Conservation (phyloP, 2,113 vertebrate genomes). For the Neopipo cinnamomea region DNA sequence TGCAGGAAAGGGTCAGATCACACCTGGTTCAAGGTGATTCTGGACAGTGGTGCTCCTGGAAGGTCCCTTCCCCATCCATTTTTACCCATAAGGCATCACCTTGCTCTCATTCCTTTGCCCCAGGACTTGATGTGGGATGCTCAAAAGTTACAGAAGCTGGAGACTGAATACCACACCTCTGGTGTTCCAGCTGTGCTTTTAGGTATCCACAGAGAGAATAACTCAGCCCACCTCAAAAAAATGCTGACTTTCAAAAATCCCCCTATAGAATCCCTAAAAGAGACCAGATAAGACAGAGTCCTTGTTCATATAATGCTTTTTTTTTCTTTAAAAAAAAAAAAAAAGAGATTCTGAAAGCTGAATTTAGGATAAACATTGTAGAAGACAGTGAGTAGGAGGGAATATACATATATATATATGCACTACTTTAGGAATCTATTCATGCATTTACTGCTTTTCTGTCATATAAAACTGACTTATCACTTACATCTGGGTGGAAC, state of each 20-base stretch:
- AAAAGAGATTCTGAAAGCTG: neutral
- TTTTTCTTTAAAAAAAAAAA: too few relatives aligned
- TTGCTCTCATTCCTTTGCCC: neutral
- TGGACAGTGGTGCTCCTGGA: neutral
- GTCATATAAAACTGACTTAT: slow-evolving; percentile 33
- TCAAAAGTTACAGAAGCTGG: neutral
- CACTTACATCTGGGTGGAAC: neutral
- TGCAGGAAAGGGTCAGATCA: neutral
- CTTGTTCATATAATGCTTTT: neutral
- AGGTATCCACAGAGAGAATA: neutral
- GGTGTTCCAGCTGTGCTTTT: neutral
- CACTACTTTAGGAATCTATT: neutral
- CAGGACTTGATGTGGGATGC: neutral
- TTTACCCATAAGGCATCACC: neutral
- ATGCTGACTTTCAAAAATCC: neutral
- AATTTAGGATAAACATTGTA: neutral
- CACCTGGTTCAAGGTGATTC: neutral
- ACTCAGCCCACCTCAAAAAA: neutral
- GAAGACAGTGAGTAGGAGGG: neutral
- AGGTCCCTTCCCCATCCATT: neutral
- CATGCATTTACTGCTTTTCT: neutral
- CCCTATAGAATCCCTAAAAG: neutral
- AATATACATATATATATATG: neutral
- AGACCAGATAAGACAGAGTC: neutral
- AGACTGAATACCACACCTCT: neutral